Conservation (phyloP, 2,888 invertebrate genomes). For the Metallyticus violacea region DNA sequence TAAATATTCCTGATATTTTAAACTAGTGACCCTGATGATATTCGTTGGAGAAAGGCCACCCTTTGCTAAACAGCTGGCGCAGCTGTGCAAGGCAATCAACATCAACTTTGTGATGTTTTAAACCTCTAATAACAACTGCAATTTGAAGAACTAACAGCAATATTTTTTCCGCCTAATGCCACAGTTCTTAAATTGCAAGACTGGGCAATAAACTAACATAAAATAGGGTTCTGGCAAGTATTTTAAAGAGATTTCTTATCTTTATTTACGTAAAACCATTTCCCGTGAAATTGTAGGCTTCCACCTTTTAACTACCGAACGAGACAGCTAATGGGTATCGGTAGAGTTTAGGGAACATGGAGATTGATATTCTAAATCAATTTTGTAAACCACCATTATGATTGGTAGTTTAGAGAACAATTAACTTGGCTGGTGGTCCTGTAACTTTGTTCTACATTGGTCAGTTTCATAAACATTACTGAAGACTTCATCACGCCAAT, state of each 20-base stretch:
- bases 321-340: too few species aligned
- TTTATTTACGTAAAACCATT: too few species aligned
- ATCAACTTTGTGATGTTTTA: not conserved
- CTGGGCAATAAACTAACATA: not conserved
- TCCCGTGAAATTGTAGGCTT: too few species aligned
- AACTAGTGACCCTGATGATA: not conserved
- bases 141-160: not conserved
- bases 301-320: too few species aligned
- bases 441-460: too few species aligned
- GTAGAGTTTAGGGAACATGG: too few species aligned
- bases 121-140: not conserved
- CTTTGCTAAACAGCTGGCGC: not conserved
- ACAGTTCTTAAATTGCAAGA: not conserved
- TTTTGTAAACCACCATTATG: not conserved
- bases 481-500: too few species aligned
- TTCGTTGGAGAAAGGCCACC: not conserved
- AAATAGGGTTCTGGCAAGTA: not conserved
- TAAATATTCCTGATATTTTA: not conserved
- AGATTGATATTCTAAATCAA: not conserved
- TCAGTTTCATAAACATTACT: too few species aligned
- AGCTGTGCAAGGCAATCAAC: not conserved
- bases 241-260: not conserved
- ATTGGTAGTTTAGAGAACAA: not conserved
- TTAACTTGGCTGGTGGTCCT: not conserved
- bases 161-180: not conserved